Percentiles rank a stretch among this genome's conserved stretches.
Evolutionary conservation across 2,113 vertebrate genomes (phyloP).

Genomic region (Neopipo cinnamomea): DNA sequence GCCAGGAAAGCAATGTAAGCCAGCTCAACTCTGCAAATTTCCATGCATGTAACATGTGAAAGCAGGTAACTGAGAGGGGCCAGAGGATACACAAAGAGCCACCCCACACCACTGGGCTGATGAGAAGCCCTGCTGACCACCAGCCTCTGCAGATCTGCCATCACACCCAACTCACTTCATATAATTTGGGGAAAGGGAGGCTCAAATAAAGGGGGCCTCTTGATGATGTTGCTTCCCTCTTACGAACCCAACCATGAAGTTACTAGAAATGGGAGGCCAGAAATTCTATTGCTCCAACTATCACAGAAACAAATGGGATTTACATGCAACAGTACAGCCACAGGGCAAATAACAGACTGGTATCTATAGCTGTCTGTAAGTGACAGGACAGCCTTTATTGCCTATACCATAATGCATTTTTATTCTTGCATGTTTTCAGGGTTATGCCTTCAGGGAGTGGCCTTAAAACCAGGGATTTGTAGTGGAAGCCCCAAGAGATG

Average conservation of each 20-base stretch:
- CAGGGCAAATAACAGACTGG: background rate
- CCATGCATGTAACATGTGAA: background rate
- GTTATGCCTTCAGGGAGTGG: background rate
- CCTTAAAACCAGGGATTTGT: background rate
- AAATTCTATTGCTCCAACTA: background rate
- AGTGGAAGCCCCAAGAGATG: background rate
- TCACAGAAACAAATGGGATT: background rate
- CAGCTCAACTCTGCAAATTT: background rate
- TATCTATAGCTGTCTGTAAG: background rate
- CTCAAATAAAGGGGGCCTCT: background rate
- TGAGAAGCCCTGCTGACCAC: rapidly evolving
- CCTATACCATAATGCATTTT: background rate
- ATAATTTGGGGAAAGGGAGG: background rate
- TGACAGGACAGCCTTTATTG: background rate
- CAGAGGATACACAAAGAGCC: background rate
- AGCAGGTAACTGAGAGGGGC: background rate
- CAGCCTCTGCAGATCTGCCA: background rate
- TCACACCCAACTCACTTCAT: background rate
- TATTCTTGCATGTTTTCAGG: background rate
- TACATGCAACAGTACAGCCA: background rate
- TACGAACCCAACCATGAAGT: background rate
- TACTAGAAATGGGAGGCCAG: background rate
- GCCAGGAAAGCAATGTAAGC: background rate
- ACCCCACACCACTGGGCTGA: rapidly evolving
- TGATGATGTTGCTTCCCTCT: background rate